Percentiles rank a stretch among this genome's conserved stretches.
Evolutionary conservation across 2,113 vertebrate genomes (phyloP).

Genomic region (Melanocharis versteri): DNA sequence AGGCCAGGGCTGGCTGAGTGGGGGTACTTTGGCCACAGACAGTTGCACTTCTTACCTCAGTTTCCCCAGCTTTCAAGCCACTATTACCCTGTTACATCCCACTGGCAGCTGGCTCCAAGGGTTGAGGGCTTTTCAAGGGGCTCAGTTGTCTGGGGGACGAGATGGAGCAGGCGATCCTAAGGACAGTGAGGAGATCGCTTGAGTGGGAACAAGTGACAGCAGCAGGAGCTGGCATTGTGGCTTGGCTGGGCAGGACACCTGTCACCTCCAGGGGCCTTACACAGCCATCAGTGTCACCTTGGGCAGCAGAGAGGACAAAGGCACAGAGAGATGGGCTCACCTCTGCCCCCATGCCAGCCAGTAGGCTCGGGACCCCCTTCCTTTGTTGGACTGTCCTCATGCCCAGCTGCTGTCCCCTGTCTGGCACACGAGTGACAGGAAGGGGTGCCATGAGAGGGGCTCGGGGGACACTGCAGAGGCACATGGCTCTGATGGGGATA

Average conservation of each 20-base stretch:
- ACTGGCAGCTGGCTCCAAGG: neutral
- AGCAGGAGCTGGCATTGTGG: neutral
- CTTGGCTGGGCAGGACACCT: neutral
- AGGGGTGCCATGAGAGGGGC: neutral
- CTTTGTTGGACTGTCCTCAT: accelerated
- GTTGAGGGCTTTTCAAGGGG: neutral
- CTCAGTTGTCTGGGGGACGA: accelerated
- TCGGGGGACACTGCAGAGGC: accelerated
- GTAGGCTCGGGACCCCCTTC: neutral
- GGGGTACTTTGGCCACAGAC: neutral
- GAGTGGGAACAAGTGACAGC: neutral
- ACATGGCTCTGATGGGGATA: accelerated
- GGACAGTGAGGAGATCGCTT: accelerated
- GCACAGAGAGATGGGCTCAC: neutral
- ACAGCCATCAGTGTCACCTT: neutral
- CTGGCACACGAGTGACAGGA: neutral
- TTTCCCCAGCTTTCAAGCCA: neutral
- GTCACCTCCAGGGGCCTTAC: neutral
- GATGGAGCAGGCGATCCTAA: neutral
- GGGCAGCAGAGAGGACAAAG: neutral
- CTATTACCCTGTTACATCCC: neutral
- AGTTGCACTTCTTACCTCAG: accelerated
- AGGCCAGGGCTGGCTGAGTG: neutral
- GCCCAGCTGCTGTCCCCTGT: neutral
- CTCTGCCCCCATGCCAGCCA: accelerated